A percentile compares a stretch with the other conserved stretches of the same genome.
Evolutionary conservation across 2,113 vertebrate species (phyloP).

Genomic region (Hipposideros armiger): DNA sequence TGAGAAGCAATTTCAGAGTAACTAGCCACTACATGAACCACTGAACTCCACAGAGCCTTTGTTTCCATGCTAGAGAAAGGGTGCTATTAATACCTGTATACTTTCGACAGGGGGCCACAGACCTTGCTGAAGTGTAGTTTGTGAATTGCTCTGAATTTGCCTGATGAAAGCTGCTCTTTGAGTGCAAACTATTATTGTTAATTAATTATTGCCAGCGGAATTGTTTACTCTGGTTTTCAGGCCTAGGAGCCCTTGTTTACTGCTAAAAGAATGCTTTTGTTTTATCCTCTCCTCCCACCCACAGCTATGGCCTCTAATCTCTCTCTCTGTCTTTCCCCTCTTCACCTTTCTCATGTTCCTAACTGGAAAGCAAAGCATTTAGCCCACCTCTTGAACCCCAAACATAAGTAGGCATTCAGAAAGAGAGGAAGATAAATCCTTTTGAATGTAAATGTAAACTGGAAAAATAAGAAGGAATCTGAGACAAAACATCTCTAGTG

Average conservation of each 20-base stretch:
- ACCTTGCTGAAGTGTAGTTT: slow-evolving; percentile 60
- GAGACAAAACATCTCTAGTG: slow-evolving; percentile 37
- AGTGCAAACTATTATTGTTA: slow-evolving; percentile 65
- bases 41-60: background rate
- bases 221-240: slow-evolving; percentile 64
- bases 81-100: slow-evolving; percentile 35
- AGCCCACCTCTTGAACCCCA: background rate
- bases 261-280: background rate
- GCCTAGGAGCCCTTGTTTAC: background rate
- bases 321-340: background rate
- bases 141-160: slow-evolving; percentile 65
- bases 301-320: background rate
- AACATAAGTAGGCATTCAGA: background rate
- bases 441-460: slow-evolving; percentile 40
- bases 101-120: background rate
- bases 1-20: slow-evolving; percentile 29
- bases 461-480: background rate
- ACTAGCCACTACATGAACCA: background rate
- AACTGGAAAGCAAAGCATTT: background rate
- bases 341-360: background rate
- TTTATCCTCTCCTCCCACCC: background rate
- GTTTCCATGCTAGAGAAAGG: background rate
- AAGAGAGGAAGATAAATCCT: background rate
- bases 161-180: slow-evolving; percentile 46
- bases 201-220: slow-evolving; percentile 77